These are phyloP conservation scores for honey bee (Apis mellifera) DNA, from an alignment of 1,140 invertebrate species.

Conservation along the genomic window DNA sequence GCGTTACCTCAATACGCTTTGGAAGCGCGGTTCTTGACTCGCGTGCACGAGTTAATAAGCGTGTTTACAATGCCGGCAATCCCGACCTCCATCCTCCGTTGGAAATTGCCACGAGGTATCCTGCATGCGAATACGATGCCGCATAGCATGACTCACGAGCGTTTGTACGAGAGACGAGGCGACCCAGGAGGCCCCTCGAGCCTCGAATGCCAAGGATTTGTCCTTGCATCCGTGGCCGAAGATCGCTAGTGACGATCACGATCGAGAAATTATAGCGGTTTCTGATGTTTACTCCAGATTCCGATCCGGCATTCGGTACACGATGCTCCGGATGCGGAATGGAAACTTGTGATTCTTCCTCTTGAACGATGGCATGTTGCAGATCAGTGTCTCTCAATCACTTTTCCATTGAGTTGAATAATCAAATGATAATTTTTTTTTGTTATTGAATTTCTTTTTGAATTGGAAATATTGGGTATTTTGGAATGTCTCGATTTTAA, in stretches of 20 bases:
- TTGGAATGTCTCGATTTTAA: no score
- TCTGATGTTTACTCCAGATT: slow-evolving; percentile 30
- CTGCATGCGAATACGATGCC: slow-evolving; percentile 60
- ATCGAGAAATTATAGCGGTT: slow-evolving; percentile 21
- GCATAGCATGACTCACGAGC: slow-evolving; percentile 62
- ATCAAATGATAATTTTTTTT: no score
- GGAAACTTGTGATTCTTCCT: background rate
- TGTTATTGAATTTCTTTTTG: no score
- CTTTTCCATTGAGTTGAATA: no score
- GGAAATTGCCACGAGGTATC: slow-evolving; percentile 55
- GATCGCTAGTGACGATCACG: slow-evolving; percentile 3
- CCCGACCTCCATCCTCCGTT: slow-evolving; percentile 17
- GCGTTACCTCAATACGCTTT: slow-evolving; percentile 35
- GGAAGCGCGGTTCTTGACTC: slow-evolving; percentile 50
- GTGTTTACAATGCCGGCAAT: slow-evolving; percentile 72
- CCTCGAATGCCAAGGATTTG: slow-evolving; percentile 53
- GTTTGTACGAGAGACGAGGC: slow-evolving; percentile 35
- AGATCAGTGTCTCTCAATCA: no score
- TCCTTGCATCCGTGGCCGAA: slow-evolving; percentile 29
- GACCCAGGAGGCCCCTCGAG: slow-evolving; percentile 1
- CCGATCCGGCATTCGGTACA: background rate
- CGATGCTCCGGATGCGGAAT: no score
- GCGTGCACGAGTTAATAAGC: slow-evolving; percentile 58
- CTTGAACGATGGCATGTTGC: no score
- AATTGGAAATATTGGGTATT: no score